Percentiles rank a stretch among this genome's conserved stretches.
phyloP scores from a whole-genome alignment of 1,140 invertebrate species.

The Drosophila biarmipes region DNA sequence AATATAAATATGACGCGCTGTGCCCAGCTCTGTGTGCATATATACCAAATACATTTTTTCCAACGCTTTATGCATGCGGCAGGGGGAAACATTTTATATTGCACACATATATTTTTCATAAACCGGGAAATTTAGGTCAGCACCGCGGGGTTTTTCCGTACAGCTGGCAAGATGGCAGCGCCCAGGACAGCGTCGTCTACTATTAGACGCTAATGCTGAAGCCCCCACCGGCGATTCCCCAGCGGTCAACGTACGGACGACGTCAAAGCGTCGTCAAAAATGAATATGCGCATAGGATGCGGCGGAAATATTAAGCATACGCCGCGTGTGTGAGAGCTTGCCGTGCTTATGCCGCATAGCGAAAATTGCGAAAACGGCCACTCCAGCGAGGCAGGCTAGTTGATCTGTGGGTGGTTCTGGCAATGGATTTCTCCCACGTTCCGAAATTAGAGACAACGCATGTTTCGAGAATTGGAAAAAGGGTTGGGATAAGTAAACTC shows the following conservation, averaged over 20 bases:
- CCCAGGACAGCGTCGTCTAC: slow-evolving; percentile 47
- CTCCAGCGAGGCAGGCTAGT: slow-evolving; percentile 23
- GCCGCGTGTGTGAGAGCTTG: slow-evolving; percentile 43
- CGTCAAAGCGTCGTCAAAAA: slow-evolving; percentile 72
- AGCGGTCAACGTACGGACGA: slow-evolving; percentile 71
- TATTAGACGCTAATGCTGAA: slow-evolving; percentile 66
- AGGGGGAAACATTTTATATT: slow-evolving; percentile 61
- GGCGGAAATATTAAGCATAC: slow-evolving; percentile 80
- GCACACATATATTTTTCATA: slow-evolving; percentile 79
- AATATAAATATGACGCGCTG: slow-evolving; percentile 58
- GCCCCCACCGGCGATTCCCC: slow-evolving; percentile 55
- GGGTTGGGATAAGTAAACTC: no score
- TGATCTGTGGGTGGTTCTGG: slow-evolving; percentile 9
- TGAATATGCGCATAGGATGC: slow-evolving; percentile 79
- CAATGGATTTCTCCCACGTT: background rate
- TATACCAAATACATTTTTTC: slow-evolving; percentile 28
- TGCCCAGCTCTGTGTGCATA: slow-evolving; percentile 17
- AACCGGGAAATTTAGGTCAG: slow-evolving; percentile 77
- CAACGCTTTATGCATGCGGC: slow-evolving; percentile 62
- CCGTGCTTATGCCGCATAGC: slow-evolving; percentile 56
- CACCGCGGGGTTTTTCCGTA: slow-evolving; percentile 56
- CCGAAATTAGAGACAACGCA: no score
- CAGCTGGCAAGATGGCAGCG: slow-evolving; percentile 25
- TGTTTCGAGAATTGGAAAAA: no score
- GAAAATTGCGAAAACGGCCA: slow-evolving; percentile 42